phyloP scores from a whole-genome alignment of 2,797 vertebrate species.

The Eulemur rubriventer region DNA sequence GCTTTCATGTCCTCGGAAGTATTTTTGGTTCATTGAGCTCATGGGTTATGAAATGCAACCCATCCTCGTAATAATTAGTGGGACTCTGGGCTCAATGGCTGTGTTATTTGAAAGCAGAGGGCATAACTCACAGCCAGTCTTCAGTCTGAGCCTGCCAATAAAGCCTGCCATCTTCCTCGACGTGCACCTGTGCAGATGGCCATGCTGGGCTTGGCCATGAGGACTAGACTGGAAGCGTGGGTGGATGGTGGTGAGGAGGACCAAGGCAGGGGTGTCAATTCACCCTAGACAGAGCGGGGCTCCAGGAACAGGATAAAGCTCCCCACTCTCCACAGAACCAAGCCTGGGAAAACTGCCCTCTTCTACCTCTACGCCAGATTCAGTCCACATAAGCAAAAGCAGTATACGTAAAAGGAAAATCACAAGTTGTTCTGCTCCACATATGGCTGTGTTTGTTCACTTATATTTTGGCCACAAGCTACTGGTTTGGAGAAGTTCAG shows the following conservation, averaged over 20 bases:
- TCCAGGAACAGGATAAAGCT: not conserved
- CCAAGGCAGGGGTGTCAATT: not conserved
- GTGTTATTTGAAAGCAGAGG: not conserved
- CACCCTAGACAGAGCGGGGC: not conserved
- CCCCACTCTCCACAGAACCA: not conserved
- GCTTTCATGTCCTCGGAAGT: not conserved
- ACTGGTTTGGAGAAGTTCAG: not conserved
- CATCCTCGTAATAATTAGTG: not conserved
- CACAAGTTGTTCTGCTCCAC: not conserved
- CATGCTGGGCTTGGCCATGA: not conserved
- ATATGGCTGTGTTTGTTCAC: not conserved
- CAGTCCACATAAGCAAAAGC: not conserved
- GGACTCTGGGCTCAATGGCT: not conserved
- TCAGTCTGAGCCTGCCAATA: not conserved
- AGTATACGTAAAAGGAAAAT: not conserved
- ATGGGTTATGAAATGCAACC: not conserved
- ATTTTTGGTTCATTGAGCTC: not conserved
- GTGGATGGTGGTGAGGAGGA: not conserved
- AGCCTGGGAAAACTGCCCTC: not conserved
- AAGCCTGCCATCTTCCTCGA: not conserved
- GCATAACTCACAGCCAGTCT: not conserved
- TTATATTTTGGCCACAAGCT: not conserved
- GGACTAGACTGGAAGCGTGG: not conserved
- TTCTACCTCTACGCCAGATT: not conserved
- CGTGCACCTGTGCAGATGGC: not conserved